Conservation (phyloP, 2,113 vertebrate genomes). For the Rhineura floridana region DNA sequence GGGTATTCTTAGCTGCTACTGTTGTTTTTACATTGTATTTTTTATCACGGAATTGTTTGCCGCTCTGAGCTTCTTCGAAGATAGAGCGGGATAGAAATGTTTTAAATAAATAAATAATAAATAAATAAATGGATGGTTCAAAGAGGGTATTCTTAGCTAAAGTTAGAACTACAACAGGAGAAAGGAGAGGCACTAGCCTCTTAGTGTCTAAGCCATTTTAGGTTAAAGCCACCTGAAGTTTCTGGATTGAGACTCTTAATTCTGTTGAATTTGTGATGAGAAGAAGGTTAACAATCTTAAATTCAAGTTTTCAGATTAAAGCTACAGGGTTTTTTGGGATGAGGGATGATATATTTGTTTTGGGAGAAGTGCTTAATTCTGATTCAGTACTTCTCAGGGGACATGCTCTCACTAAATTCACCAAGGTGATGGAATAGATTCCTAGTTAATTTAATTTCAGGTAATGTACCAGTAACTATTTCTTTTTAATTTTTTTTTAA, state of each 20-base stretch:
- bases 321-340: background rate
- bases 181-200: no score
- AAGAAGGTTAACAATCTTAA: background rate
- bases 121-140: background rate
- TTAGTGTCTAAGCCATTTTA: background rate
- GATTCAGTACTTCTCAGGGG: background rate
- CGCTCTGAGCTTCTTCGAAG: no score
- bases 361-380: background rate
- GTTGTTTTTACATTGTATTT: no score
- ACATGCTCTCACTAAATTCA: background rate
- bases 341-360: background rate
- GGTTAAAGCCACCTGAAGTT: background rate
- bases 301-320: background rate
- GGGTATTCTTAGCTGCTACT: no score
- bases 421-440: background rate
- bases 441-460: slow-evolving; percentile 15
- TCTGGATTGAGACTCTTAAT: background rate
- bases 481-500: background rate
- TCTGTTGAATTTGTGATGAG: background rate
- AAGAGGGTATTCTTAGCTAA: background rate
- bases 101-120: no score
- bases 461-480: background rate
- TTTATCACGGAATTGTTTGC: no score
- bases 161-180: background rate
- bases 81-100: no score